phyloP scores from a whole-genome alignment of 2,888 invertebrate genomes.

The Drosophila diplacantha region DNA sequence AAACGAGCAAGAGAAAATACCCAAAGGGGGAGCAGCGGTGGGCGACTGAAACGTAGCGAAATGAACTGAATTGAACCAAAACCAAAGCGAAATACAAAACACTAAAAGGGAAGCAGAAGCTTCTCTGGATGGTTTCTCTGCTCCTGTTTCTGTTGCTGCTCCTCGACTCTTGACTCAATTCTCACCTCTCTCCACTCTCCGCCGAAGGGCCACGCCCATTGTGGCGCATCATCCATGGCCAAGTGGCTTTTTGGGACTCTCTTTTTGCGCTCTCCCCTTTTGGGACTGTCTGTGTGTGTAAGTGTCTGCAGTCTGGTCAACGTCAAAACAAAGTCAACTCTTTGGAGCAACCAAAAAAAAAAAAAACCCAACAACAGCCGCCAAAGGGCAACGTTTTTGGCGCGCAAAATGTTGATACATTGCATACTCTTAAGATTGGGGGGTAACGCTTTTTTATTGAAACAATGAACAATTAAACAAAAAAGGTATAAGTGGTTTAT shows the following conservation, averaged over 20 bases:
- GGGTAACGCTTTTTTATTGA: neutral
- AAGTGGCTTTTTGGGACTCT: constrained; percentile 24
- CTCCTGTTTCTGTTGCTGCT: constrained; percentile 57
- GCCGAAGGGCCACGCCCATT: constrained; percentile 57
- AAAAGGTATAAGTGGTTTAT: neutral
- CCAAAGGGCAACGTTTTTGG: constrained; percentile 63
- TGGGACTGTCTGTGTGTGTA: neutral
- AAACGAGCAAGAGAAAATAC: constrained; percentile 56
- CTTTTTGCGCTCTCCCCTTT: constrained; percentile 23
- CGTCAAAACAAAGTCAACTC: constrained; percentile 59
- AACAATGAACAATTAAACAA: no score
- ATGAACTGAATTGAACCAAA: constrained; percentile 32
- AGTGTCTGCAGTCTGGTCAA: constrained; percentile 41
- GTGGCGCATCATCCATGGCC: constrained; percentile 36
- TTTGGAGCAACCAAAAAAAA: constrained; percentile 22
- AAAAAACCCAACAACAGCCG: constrained; percentile 6
- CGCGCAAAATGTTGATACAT: constrained; percentile 42
- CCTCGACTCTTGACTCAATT: constrained; percentile 26
- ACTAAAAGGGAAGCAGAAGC: constrained; percentile 3
- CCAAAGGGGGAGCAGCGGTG: constrained; percentile 11
- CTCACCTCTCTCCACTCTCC: constrained; percentile 19
- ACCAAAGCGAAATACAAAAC: constrained; percentile 2
- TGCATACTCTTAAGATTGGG: neutral
- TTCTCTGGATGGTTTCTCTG: constrained; percentile 50
- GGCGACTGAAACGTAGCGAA: constrained; percentile 6